Evolutionary conservation across 2,888 invertebrate species (phyloP).

Genomic region (Alsophila aescularia): DNA sequence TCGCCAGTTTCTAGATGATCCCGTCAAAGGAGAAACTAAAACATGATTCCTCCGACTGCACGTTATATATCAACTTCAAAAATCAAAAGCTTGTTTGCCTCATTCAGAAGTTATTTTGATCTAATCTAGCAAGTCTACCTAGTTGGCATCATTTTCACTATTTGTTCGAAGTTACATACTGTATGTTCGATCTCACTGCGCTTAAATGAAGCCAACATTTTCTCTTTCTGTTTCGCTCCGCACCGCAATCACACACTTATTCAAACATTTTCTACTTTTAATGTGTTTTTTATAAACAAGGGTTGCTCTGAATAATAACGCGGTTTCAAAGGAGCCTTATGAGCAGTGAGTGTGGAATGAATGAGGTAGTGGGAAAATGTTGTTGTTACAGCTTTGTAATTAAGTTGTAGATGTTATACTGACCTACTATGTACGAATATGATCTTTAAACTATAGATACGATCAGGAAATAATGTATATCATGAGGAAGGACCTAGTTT

Average conservation of each 20-base stretch:
- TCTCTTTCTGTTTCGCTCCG: slow-evolving; percentile 33
- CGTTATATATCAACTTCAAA: too few relatives aligned
- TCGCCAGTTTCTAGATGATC: too few relatives aligned
- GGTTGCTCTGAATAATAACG: slow-evolving; percentile 64
- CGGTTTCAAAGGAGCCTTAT: slow-evolving; percentile 53
- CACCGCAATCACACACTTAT: slow-evolving; percentile 81
- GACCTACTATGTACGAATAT: background rate
- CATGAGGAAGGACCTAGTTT: too few relatives aligned
- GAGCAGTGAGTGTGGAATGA: slow-evolving; percentile 23
- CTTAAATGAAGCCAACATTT: slow-evolving; percentile 19
- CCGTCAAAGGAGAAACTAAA: too few relatives aligned
- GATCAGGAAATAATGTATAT: too few relatives aligned
- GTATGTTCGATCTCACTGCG: background rate
- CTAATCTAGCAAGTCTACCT: too few relatives aligned
- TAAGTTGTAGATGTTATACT: background rate
- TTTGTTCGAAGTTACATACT: slow-evolving; percentile 5
- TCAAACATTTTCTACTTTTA: slow-evolving; percentile 72
- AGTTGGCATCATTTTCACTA: background rate
- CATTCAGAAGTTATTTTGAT: too few relatives aligned
- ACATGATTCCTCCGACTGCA: too few relatives aligned
- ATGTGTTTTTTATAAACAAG: slow-evolving; percentile 70
- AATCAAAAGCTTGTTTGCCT: too few relatives aligned
- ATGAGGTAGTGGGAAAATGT: slow-evolving; percentile 2
- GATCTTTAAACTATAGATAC: too few relatives aligned
- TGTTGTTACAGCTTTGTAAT: background rate